A percentile compares a stretch with the other conserved stretches of the same genome.
phyloP scores from a whole-genome alignment of 2,797 vertebrate genomes.

The Champsocephalus esox region DNA sequence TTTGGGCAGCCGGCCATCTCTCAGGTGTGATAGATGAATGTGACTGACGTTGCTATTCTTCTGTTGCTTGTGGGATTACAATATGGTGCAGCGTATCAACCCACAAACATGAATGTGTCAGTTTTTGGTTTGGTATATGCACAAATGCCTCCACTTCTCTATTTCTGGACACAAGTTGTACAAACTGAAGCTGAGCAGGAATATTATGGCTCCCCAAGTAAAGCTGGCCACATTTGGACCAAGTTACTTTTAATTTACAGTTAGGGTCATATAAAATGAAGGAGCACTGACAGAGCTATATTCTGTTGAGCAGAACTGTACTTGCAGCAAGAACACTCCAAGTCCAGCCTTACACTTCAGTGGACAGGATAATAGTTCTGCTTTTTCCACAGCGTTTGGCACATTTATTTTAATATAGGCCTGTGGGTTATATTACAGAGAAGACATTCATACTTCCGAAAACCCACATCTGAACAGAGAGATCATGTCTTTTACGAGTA shows the following conservation, averaged over 20 bases:
- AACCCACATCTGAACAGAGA: neutral
- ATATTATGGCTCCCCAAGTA: neutral
- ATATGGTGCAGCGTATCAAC: neutral
- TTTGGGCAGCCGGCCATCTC: neutral
- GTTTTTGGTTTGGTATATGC: slow-evolving; percentile 4
- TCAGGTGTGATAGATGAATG: slow-evolving; percentile 6
- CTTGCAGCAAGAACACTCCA: neutral
- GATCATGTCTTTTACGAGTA: neutral
- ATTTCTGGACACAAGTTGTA: slow-evolving; percentile 7
- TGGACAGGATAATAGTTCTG: slow-evolving; percentile 9
- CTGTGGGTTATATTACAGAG: neutral
- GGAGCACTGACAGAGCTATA: slow-evolving; percentile 9
- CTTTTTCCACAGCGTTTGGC: slow-evolving; percentile 25
- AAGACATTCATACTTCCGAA: neutral
- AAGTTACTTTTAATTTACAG: slow-evolving; percentile 25
- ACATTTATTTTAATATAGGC: slow-evolving; percentile 31
- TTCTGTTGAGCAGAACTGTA: slow-evolving; percentile 19
- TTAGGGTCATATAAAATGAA: slow-evolving; percentile 7
- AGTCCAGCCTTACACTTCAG: slow-evolving; percentile 4
- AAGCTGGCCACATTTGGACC: slow-evolving; percentile 9
- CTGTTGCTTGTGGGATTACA: neutral
- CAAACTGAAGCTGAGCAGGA: slow-evolving; percentile 3
- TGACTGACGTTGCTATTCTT: slow-evolving; percentile 14
- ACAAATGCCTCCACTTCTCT: neutral
- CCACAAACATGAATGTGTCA: slow-evolving; percentile 5